These are phyloP conservation scores for Drosophila rufa DNA, from an alignment of 1,140 invertebrate species.

Conservation along the genomic window DNA sequence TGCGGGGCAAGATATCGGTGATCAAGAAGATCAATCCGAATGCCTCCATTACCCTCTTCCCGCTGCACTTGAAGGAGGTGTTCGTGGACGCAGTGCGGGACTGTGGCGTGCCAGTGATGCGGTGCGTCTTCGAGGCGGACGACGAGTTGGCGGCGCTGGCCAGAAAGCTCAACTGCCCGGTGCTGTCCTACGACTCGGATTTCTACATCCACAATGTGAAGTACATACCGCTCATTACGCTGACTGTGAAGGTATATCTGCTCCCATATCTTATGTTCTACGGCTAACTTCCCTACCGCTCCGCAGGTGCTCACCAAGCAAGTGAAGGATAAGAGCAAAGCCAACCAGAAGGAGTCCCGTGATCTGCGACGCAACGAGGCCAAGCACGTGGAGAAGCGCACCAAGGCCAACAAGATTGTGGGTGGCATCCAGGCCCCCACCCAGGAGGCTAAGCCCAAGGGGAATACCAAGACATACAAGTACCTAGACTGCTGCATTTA, in stretches of 20 bases:
- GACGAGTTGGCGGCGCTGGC: slow-evolving; percentile 92
- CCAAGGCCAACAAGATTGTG: slow-evolving; percentile 68
- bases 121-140: slow-evolving; percentile 95
- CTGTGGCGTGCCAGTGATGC: slow-evolving; percentile 88
- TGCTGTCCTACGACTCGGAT: slow-evolving; percentile 96
- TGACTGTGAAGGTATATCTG: slow-evolving; percentile 85
- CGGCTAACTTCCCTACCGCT: too few relatives aligned
- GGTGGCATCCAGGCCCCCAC: slow-evolving; percentile 37
- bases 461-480: slow-evolving; percentile 60
- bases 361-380: slow-evolving; percentile 64
- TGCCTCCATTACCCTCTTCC: slow-evolving; percentile 87
- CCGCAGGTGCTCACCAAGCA: slow-evolving; percentile 68
- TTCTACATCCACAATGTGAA: slow-evolving; percentile 94
- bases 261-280: too few relatives aligned
- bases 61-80: slow-evolving; percentile 89
- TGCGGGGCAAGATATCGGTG: slow-evolving; percentile 88
- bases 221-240: slow-evolving; percentile 92
- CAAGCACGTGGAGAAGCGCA: slow-evolving; percentile 74
- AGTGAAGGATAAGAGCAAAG: slow-evolving; percentile 22
- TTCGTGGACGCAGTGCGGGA: slow-evolving; percentile 89
- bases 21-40: slow-evolving; percentile 86
- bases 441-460: not conserved
- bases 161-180: slow-evolving; percentile 91
- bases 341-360: slow-evolving; percentile 1
- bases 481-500: slow-evolving; percentile 90